Evolutionary conservation across 2,888 invertebrate species (phyloP).

Genomic region (Drosophila diplacantha): DNA sequence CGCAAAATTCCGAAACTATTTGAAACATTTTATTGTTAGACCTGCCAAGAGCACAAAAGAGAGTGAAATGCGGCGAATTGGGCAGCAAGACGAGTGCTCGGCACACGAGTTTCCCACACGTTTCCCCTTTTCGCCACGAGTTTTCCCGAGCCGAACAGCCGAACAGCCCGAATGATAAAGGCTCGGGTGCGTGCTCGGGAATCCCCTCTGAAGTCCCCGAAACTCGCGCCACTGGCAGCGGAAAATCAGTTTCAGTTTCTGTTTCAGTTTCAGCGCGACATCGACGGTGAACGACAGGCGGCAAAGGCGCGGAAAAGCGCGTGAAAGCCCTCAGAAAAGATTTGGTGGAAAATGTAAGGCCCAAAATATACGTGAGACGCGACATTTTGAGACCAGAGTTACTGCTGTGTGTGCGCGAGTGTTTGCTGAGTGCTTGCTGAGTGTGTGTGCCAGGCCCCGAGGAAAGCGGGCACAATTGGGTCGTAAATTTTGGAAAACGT

Average conservation of each 20-base stretch:
- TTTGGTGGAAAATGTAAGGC: slow-evolving; percentile 39
- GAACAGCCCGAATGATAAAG: slow-evolving; percentile 23
- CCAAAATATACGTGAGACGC: slow-evolving; percentile 40
- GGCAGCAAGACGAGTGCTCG: not conserved
- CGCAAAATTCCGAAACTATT: slow-evolving; percentile 32
- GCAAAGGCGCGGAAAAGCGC: slow-evolving; percentile 34
- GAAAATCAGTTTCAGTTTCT: slow-evolving; percentile 53
- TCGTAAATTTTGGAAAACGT: slow-evolving; percentile 70
- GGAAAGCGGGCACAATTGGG: slow-evolving; percentile 39
- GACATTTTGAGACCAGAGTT: slow-evolving; percentile 22
- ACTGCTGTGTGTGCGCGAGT: slow-evolving; percentile 6
- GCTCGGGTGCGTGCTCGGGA: slow-evolving; percentile 34
- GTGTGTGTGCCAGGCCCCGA: slow-evolving; percentile 32
- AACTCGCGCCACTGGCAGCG: slow-evolving; percentile 16
- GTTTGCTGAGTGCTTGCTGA: slow-evolving; percentile 25
- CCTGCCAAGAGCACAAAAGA: slow-evolving; percentile 1
- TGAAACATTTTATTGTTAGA: slow-evolving; percentile 24
- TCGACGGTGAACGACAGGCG: slow-evolving; percentile 59
- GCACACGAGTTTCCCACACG: slow-evolving; percentile 3
- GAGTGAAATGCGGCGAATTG: slow-evolving; percentile 36
- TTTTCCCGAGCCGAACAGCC: slow-evolving; percentile 16
- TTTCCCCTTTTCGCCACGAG: slow-evolving; percentile 1
- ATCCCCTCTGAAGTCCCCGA: slow-evolving; percentile 19
- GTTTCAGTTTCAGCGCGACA: slow-evolving; percentile 69
- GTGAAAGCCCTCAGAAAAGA: slow-evolving; percentile 36